Conservation (phyloP, 2,113 vertebrate species). For the Mormyrus iriodes region DNA sequence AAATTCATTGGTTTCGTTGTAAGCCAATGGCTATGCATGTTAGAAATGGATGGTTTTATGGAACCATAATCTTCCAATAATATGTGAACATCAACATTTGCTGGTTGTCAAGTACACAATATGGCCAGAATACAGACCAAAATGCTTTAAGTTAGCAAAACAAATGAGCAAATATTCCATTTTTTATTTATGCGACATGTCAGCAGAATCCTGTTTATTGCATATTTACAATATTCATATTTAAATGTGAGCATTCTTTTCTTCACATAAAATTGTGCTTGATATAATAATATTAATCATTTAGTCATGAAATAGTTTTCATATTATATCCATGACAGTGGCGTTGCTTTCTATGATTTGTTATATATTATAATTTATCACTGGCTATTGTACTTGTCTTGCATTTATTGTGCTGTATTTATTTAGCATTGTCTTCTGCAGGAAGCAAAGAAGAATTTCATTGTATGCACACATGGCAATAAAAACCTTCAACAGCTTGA, state of each 20-base stretch:
- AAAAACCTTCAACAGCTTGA: not conserved
- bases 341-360: not conserved
- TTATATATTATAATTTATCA: not conserved
- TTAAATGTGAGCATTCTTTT: not conserved
- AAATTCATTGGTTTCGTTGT: not conserved
- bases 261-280: not conserved
- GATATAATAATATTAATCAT: not conserved
- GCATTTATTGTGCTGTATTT: not conserved
- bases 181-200: not conserved
- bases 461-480: not conserved
- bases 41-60: not conserved
- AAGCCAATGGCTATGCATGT: not conserved
- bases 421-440: not conserved
- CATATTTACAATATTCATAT: not conserved
- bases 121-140: not conserved
- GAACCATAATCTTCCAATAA: not conserved
- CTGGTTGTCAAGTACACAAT: not conserved
- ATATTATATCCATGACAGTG: not conserved
- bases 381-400: not conserved
- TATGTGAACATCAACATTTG: conserved; percentile 12
- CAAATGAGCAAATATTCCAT: not conserved
- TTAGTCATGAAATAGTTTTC: not conserved
- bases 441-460: not conserved
- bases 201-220: not conserved
- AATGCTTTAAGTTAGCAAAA: conserved; percentile 2